Conservation (phyloP, 2,888 invertebrate genomes). For the Stenoptilia bipunctidactyla region DNA sequence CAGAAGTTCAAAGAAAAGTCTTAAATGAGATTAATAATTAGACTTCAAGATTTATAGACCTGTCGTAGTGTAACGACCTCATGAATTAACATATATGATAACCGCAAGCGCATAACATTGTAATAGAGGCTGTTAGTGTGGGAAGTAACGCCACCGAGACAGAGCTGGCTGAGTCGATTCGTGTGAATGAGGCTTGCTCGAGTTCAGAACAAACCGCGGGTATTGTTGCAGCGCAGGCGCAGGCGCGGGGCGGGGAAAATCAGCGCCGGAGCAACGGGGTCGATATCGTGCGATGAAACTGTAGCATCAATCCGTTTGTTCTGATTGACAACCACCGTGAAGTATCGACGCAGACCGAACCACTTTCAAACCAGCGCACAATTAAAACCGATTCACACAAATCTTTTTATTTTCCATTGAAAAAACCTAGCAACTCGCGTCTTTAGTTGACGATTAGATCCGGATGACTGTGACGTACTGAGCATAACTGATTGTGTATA, state of each 20-base stretch:
- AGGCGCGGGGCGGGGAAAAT: not conserved
- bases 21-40: not conserved
- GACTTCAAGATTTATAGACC: not conserved
- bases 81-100: not conserved
- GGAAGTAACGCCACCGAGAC: not conserved
- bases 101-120: not conserved
- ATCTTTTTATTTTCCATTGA: constrained; percentile 5
- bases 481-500: too few relatives aligned
- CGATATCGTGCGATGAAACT: constrained; percentile 41
- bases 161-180: not conserved
- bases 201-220: not conserved
- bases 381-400: not conserved
- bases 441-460: constrained; percentile 51
- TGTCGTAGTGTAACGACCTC: not conserved
- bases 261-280: constrained; percentile 30
- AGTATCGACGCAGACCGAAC: constrained; percentile 29
- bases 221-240: not conserved
- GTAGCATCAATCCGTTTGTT: constrained; percentile 32
- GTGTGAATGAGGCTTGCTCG: constrained; percentile 1
- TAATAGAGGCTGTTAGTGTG: not conserved
- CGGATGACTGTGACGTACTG: constrained; percentile 33
- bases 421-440: constrained; percentile 20
- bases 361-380: constrained; percentile 25
- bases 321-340: constrained; percentile 60
- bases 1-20: too few relatives aligned